Evolutionary conservation across 2,113 vertebrate species (phyloP).

Genomic region (Ellobius talpinus): DNA sequence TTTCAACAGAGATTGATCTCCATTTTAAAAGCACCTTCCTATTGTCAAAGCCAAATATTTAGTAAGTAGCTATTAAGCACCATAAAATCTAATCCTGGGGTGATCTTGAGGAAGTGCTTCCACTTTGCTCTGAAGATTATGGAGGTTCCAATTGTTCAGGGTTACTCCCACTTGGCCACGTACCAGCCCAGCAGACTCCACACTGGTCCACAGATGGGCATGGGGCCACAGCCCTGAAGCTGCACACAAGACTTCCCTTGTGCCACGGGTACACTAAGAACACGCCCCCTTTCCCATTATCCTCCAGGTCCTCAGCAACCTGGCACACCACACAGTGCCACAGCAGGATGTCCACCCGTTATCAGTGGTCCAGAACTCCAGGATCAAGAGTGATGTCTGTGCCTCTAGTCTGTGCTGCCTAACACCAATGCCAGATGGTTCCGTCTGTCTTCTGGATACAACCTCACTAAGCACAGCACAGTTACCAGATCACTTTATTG

Average conservation of each 20-base stretch:
- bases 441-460: neutral
- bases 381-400: neutral
- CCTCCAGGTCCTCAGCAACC: neutral
- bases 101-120: neutral
- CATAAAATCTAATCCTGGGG: neutral
- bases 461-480: neutral
- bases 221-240: too few species aligned
- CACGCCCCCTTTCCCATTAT: too few species aligned
- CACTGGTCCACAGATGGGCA: neutral
- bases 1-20: neutral
- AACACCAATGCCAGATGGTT: neutral
- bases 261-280: neutral
- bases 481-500: neutral
- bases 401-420: neutral
- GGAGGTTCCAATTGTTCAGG: neutral
- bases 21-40: slow-evolving; percentile 31
- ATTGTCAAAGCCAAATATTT: slow-evolving; percentile 11
- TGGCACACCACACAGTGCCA: too few species aligned
- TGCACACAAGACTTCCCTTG: neutral
- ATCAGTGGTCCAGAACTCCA: neutral
- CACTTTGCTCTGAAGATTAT: neutral
- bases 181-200: neutral
- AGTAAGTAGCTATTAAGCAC: slow-evolving; percentile 7
- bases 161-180: neutral
- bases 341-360: neutral